Evolutionary conservation across 2,888 invertebrate species (phyloP).

Genomic region (Luperina nickerlii): DNA sequence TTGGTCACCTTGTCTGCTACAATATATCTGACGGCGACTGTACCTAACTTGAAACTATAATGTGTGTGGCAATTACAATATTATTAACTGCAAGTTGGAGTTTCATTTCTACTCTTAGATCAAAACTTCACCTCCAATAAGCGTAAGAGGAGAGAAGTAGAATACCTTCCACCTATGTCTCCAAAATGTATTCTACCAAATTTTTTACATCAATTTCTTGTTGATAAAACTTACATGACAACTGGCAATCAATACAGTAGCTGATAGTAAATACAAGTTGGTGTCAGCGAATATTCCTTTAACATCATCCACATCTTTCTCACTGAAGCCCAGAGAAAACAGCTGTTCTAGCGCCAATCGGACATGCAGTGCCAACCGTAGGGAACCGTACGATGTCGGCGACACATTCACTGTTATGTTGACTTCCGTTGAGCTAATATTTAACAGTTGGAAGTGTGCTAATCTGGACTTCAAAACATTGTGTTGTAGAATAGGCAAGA

Average conservation of each 20-base stretch:
- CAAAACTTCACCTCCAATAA: neutral
- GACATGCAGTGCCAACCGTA: constrained; percentile 94
- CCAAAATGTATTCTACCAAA: neutral
- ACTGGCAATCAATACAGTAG: constrained; percentile 97
- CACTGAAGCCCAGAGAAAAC: constrained; percentile 95
- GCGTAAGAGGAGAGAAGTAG: neutral
- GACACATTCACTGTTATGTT: constrained; percentile 93
- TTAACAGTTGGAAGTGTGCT: constrained; percentile 93
- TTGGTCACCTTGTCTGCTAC: too few relatives aligned
- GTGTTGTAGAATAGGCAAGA: constrained; percentile 95
- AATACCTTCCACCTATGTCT: neutral
- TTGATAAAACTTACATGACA: constrained; percentile 95
- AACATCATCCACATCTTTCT: constrained; percentile 98
- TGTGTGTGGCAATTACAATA: neutral
- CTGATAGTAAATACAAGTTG: constrained; percentile 96
- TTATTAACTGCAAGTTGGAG: neutral
- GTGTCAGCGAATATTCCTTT: constrained; percentile 99
- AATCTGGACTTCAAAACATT: constrained; percentile 95
- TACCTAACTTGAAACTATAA: neutral
- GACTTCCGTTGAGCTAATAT: constrained; percentile 90
- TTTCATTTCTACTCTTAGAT: neutral
- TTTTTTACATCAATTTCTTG: neutral
- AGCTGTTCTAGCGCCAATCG: constrained; percentile 93
- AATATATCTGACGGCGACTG: too few relatives aligned
- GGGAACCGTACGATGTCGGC: constrained; percentile 94